These are phyloP conservation scores for Noctua janthe DNA, from an alignment of 2,888 invertebrate species.

Conservation along the genomic window DNA sequence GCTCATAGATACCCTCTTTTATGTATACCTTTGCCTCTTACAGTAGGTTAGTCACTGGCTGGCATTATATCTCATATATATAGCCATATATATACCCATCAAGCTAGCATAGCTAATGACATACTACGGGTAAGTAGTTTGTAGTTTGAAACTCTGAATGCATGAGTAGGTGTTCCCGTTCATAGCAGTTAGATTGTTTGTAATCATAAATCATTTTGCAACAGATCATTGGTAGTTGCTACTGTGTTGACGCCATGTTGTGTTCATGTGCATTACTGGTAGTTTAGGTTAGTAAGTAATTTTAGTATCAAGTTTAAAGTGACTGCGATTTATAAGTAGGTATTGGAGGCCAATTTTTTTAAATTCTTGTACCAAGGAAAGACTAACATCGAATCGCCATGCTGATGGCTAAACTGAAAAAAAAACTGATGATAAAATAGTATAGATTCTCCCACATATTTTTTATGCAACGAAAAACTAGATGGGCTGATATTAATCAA, in stretches of 20 bases:
- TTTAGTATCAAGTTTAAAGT: slow-evolving; percentile 34
- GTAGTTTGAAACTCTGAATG: slow-evolving; percentile 9
- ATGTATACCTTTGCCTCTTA: not conserved
- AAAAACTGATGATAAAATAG: not conserved
- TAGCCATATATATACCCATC: too few species aligned
- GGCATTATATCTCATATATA: not conserved
- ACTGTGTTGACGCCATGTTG: slow-evolving; percentile 46
- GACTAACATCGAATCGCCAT: not conserved
- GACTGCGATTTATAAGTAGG: slow-evolving; percentile 22
- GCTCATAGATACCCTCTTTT: not conserved
- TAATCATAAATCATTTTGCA: slow-evolving; percentile 60
- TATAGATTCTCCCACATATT: not conserved
- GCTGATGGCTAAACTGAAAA: not conserved
- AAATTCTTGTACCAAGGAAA: not conserved
- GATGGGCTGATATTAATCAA: not conserved
- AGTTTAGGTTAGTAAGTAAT: not conserved
- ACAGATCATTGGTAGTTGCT: slow-evolving; percentile 49
- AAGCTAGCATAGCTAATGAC: not conserved
- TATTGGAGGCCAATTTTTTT: not conserved
- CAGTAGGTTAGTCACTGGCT: not conserved
- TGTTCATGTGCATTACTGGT: slow-evolving; percentile 38
- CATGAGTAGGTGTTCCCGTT: slow-evolving; percentile 34
- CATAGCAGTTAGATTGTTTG: slow-evolving; percentile 22
- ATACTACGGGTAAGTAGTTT: not conserved
- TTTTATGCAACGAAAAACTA: not conserved